Base-by-base conservation (phyloP, 2,113 vertebrate genomes). In the Osmerus mordax region DNA sequence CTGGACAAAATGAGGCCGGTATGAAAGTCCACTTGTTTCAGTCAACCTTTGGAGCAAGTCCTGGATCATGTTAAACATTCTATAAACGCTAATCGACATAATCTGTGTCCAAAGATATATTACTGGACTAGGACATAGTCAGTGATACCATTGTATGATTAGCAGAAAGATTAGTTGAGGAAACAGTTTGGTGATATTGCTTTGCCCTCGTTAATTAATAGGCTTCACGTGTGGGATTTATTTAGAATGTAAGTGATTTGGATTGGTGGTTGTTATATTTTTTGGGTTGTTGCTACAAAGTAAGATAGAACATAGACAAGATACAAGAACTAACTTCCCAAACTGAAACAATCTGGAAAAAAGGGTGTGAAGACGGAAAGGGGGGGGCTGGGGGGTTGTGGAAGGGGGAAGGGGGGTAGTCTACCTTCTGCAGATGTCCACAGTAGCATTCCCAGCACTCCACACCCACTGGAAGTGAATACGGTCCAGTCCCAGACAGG, bases 371-470 rank as follows among this genome's bases (percentile, higher is more conserved):
- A n/a, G 56, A 59, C 2, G n/a, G 56, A 59, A 19, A n/a, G 18
- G 13, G 41, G 13, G 16, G 19, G 23, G 16, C 0, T 3, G 53
- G 12, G 12, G 29, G 3, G 13, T 4, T 3, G 21, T 16, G 9
- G n/a, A 36, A n/a, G 32, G 19, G 23, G 21, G 6, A 36, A 23
- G 21, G 12, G 52, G 4, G 14, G 19, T 18, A 1, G 15, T 56
- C 56, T 29, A 58, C 14, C 8, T 21, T 18, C 18, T 21, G 19
- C 59, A 65, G 60, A 65, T 64, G 60, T 47, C 61, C 23, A 52
- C 9, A 25, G n/a, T 62, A 55, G 51, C 75, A 73, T 71, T 74
- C 54, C 53, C 62, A 69, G 60, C 65, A 41, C 13, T 47, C 41
- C 9, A 47, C 41, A 47, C 41, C 41, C 9, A 47, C 9, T 23